Conservation (phyloP, 2,888 invertebrate genomes). For the Conomelus anceps region DNA sequence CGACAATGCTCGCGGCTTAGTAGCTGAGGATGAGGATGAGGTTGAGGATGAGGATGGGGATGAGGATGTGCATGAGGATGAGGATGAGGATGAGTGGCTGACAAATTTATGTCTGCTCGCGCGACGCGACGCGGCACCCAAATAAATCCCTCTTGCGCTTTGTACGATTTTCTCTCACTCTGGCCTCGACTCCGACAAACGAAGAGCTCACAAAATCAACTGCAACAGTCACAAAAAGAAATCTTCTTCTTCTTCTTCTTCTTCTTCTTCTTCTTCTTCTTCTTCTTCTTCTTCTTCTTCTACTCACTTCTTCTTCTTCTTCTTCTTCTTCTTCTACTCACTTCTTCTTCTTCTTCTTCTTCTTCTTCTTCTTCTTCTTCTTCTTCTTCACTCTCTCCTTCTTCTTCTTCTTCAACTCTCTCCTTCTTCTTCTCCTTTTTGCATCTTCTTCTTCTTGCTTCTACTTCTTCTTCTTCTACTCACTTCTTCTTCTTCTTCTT, state of each 20-base stretch:
- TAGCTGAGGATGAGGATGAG: not conserved
- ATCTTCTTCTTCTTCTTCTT: not conserved
- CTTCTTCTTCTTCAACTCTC: no score
- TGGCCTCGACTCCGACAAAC: not conserved
- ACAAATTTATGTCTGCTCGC: slow-evolving; percentile 23
- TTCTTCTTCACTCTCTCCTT: no score
- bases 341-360: not conserved
- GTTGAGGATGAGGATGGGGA: not conserved
- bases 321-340: not conserved
- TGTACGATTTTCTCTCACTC: no score
- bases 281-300: not conserved
- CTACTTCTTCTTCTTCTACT: no score
- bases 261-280: not conserved
- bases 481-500: no score
- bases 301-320: not conserved
- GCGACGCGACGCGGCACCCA: not conserved
- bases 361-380: not conserved
- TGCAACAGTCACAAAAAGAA: not conserved
- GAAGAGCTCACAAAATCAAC: not conserved
- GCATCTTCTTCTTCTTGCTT: no score
- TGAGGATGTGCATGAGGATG: no score
- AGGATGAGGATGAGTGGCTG: slow-evolving; percentile 18
- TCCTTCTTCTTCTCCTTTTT: no score
- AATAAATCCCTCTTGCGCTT: not conserved
- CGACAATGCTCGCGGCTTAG: not conserved